Evolutionary conservation across 2,888 invertebrate species (phyloP).

Genomic region (Eristalis tenax): DNA sequence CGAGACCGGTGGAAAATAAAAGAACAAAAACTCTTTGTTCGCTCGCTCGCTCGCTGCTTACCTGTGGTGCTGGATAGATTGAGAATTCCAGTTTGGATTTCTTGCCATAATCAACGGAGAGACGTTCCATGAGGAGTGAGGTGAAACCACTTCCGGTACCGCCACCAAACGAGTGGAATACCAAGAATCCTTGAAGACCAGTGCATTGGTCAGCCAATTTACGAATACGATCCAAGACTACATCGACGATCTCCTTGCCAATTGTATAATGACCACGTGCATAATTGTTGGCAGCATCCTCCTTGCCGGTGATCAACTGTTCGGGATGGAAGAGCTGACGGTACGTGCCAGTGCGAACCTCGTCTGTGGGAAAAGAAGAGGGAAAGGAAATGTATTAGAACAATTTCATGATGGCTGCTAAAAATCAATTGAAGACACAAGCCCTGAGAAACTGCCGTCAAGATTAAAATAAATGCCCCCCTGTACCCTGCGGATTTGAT

Average conservation of each 20-base stretch:
- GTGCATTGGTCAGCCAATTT: slow-evolving; percentile 93
- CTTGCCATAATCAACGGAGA: slow-evolving; percentile 96
- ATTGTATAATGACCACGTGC: slow-evolving; percentile 97
- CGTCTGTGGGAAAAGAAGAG: slow-evolving; percentile 82
- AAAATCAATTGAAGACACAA: too few relatives aligned
- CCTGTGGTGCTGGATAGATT: slow-evolving; percentile 97
- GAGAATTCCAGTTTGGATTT: slow-evolving; percentile 96
- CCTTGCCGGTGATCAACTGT: slow-evolving; percentile 95
- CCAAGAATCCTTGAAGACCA: slow-evolving; percentile 92
- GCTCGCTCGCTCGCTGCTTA: slow-evolving; percentile 78
- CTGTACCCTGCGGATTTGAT: too few relatives aligned
- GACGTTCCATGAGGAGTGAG: slow-evolving; percentile 94
- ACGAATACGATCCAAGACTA: slow-evolving; percentile 90
- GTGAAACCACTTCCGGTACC: slow-evolving; percentile 97
- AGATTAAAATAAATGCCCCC: too few relatives aligned
- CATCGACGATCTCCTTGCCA: slow-evolving; percentile 93
- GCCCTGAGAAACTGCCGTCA: too few relatives aligned
- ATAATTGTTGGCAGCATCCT: slow-evolving; percentile 96
- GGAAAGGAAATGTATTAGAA: background rate
- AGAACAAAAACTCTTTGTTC: background rate
- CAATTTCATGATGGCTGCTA: too few relatives aligned
- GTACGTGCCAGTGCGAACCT: slow-evolving; percentile 92
- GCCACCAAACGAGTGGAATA: slow-evolving; percentile 95
- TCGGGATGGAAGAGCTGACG: slow-evolving; percentile 94
- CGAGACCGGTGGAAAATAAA: slow-evolving; percentile 19